phyloP scores from a whole-genome alignment of 2,113 vertebrate species.

The Macrotus californicus region DNA sequence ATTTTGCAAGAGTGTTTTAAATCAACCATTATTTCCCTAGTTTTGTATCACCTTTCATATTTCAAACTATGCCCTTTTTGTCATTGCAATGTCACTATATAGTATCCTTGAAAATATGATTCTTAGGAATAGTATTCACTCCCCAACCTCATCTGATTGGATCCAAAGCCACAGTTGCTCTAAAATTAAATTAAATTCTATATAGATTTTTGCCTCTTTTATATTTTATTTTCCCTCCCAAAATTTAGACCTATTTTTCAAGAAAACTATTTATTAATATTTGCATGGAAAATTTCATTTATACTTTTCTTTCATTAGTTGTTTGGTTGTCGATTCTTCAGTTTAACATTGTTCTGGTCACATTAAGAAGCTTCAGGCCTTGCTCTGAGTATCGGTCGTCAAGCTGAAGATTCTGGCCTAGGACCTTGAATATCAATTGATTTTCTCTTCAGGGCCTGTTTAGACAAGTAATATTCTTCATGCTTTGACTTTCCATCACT shows the following conservation, averaged over 20 bases:
- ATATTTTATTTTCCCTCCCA: neutral
- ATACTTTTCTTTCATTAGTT: neutral
- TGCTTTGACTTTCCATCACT: neutral
- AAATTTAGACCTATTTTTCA: neutral
- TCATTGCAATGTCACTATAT: neutral
- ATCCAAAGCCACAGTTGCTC: neutral
- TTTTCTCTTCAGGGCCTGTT: neutral
- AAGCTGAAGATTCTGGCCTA: neutral
- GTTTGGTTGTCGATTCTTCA: neutral
- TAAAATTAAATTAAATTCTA: constrained; percentile 17
- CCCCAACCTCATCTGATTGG: neutral
- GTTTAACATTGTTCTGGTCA: neutral
- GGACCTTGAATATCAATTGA: neutral
- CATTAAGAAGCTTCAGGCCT: neutral
- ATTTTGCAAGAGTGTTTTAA: neutral
- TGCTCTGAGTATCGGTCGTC: neutral
- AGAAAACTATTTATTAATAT: neutral
- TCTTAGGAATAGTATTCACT: neutral
- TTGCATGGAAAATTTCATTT: neutral
- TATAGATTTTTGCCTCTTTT: neutral
- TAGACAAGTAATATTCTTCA: neutral
- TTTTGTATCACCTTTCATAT: neutral
- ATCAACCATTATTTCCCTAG: neutral
- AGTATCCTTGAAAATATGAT: neutral
- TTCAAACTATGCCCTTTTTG: neutral